phyloP scores from a whole-genome alignment of 2,113 vertebrate genomes.

The Lichenostomus cassidix region DNA sequence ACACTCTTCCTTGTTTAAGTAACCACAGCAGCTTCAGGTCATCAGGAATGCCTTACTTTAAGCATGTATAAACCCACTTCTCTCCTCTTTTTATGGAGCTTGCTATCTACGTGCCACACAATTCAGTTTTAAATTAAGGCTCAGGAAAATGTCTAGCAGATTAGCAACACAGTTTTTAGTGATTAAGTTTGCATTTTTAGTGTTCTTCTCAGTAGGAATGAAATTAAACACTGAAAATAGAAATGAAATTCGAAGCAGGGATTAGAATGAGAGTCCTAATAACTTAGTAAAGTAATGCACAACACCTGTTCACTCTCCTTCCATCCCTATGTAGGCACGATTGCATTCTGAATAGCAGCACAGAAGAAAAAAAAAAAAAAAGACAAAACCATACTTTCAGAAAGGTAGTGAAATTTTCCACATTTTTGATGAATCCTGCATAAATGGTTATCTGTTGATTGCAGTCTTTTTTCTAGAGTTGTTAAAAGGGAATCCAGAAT shows the following conservation, averaged over 20 bases:
- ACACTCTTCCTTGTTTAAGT: background rate
- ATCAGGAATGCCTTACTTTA: background rate
- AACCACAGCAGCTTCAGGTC: background rate
- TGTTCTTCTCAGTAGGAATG: background rate
- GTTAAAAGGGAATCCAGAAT: background rate
- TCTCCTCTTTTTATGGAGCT: background rate
- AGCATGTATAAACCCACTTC: background rate
- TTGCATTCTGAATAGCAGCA: background rate
- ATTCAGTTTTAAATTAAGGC: background rate
- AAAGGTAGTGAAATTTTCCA: background rate
- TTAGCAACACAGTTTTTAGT: background rate
- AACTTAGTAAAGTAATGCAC: background rate
- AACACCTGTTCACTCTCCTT: background rate
- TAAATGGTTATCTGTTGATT: background rate
- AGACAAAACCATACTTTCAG: background rate
- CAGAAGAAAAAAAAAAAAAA: background rate
- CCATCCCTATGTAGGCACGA: background rate
- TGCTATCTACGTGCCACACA: background rate
- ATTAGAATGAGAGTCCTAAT: background rate
- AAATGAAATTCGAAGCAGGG: background rate
- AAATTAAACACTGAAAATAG: background rate
- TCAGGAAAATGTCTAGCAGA: background rate
- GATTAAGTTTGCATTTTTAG: background rate
- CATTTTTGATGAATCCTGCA: background rate
- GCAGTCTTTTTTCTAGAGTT: background rate